Evolutionary conservation across 92 coral and sea anemone genomes (phyloP), one percentile per base, ranked within the genome.

Genomic region (Anthopleura xanthogrammica): DNA sequence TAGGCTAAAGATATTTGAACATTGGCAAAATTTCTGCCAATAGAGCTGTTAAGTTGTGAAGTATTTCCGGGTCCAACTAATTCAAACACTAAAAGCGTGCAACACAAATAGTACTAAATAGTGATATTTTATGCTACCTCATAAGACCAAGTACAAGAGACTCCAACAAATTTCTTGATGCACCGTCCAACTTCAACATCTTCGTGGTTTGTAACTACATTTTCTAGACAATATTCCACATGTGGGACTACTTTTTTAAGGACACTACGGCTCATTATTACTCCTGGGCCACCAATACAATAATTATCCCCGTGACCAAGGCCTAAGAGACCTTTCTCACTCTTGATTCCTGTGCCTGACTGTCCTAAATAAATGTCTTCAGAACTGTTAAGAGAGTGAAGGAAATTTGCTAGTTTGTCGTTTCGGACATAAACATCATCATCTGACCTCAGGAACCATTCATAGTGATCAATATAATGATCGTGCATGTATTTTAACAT

Each of bases 261-360:
- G 0, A 97, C 99, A 56, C 98, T 89, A 14, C 99, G 71, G 76
- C 93, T 92, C 98, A 97, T 92, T 7, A 97, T 86, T 79, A 97
- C 90, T 22, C 99, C 98, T 11, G 99, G 99, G 0, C 99, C 99
- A 22, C 99, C 99, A 93, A 97, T 97, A 56, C 99, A 97, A 82
- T 92, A 97, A 87, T 97, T 97, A 52, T 97, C 99, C 9, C 95
- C 99, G 16, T 88, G 82, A n/a, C 97, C 95, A 22, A 97, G 90
- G 2, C 97, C 99, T 17, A 97, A 77, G 19, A 81, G 82, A 17
- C 98, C 98, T 23, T 87, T 85, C 60, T 97, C 98, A 29, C 87
- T 89, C 75, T 85, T 87, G 1, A 87, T 90, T 13, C 99, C 99
- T 16, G 94, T 93, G 14, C 99, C 99, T 16, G 99, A 98, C 79